Evolutionary conservation across 2,113 vertebrate genomes (phyloP), one percentile per base, ranked within the genome.

Genomic region (Brachyhypopomus gauderio): DNA sequence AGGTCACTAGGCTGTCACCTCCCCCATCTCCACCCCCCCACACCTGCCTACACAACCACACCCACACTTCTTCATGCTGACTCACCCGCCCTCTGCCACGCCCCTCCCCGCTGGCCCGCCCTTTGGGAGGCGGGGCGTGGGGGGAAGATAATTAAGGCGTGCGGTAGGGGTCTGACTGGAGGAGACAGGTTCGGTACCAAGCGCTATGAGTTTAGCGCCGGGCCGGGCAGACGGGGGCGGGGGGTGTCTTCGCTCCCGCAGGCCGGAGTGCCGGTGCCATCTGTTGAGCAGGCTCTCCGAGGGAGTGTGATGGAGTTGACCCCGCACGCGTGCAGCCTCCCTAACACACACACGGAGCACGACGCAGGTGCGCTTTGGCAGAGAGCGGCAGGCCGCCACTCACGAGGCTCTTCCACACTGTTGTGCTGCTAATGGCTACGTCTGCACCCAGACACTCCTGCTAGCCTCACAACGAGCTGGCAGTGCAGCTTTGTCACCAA

Each of bases 201-300:
- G 11, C 45, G 11, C 45, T 52, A 11, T 52, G 27, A 60, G 66
- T 73, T 34, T 63, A 62, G 52, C 76, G 72, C 66, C n/a, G 62
- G 77, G 72, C 60, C 66, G 16, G 36, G 45, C 30, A 48, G 63
- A 69, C 48, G 63, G 80, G 55, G 30, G 30, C 3, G 30, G 30
- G 30, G 72, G 63, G 75, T 60, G 72, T 41, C 48, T 78, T 59
- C 27, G 60, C 75, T 72, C 83, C 82, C 77, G 34, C 81, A 52
- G 83, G 75, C 63, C 55, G 66, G 75, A 72, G 52, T 66, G 3
- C 1, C 23, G 45, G 72, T 71, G 78, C 85, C 85, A 86, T 86
- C 85, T 86, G 85, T 83, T 83, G 81, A 83, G 62, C 45, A 0
- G 56, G 34, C 56, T 80, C 80, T 77, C 69, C 25, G 58, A 77